Evolutionary conservation across 2,888 invertebrate species (phyloP).

Genomic region (Troglohyphantes excavatus): DNA sequence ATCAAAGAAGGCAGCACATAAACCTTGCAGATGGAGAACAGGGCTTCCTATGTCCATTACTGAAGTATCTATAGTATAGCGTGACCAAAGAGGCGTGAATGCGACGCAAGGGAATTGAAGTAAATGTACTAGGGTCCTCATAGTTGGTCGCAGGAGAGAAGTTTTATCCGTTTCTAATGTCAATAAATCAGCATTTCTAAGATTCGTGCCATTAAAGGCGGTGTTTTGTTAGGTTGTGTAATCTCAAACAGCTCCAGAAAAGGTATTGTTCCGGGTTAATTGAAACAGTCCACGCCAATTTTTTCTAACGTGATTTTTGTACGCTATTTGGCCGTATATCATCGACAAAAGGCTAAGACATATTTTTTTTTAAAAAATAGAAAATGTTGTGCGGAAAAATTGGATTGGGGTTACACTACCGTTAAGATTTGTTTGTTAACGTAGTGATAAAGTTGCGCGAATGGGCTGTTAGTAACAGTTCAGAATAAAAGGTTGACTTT

Average conservation of each 20-base stretch:
- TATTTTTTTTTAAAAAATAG: no score
- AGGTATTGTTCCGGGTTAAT: not conserved
- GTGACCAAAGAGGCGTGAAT: conserved; percentile 31
- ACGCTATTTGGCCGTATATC: no score
- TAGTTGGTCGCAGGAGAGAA: not conserved
- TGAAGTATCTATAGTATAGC: conserved; percentile 2
- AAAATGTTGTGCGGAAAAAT: no score
- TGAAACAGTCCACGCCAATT: no score
- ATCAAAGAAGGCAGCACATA: not conserved
- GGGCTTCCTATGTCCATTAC: not conserved
- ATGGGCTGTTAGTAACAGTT: no score
- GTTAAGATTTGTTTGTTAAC: no score
- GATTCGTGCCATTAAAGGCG: not conserved
- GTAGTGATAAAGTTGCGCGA: no score
- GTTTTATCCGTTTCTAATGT: conserved; percentile 18
- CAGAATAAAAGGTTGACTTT: no score
- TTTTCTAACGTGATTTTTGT: no score
- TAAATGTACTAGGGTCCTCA: not conserved
- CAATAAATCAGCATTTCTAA: conserved; percentile 29
- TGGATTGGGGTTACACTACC: no score
- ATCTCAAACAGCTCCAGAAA: not conserved
- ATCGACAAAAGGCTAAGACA: no score
- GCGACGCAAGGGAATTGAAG: conserved; percentile 21
- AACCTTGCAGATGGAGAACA: not conserved
- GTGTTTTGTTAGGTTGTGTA: not conserved